Base-by-base conservation (phyloP, 2,888 invertebrate species). In the Anthoptus insignis region DNA sequence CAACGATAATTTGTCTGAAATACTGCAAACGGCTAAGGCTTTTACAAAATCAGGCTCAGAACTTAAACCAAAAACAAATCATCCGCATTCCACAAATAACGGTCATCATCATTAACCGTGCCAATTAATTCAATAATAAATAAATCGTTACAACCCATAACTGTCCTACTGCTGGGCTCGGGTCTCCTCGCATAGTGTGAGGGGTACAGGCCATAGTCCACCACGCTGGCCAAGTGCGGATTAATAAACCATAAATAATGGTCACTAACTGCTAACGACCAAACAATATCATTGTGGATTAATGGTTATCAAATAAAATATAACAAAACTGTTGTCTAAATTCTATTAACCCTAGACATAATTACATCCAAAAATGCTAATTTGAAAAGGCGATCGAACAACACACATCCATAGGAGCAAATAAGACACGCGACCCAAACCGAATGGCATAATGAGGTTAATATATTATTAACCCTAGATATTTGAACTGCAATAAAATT, bases 11-110 rank as follows among this genome's bases (percentile, higher is more conserved):
- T 34, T 73, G 11, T 13, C 65, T 0, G 72, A 73, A 7, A 69
- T 69, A 6, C 29, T 73, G 24, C 73, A 72, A 45, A 45, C 71
- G 0, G 73, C 73, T 2, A 75, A 71, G 50, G 57, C 70, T 0
- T 59, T 75, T 4, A 59, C 49, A 2, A 73, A 66, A 47, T 66
- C 72, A 5, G 70, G 68, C 1, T 54, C 63, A 4, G 72, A 72
- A 7, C 8, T 72, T 1, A 14, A 45, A 1, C 5, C 57, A 9
- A 16, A 45, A 21, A 32, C 37, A 22, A 56, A n/a, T 56, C 16
- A n/a, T n/a, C n/a, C n/a, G n/a, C n/a, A n/a, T n/a, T n/a, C n/a
- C n/a, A n/a, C n/a, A n/a, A n/a, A n/a, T n/a, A n/a, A n/a, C n/a
- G n/a, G n/a, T n/a, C n/a, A n/a, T n/a, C n/a, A n/a, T n/a, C n/a